Conservation (phyloP, 2,888 invertebrate species). For the Coenonympha arcania region DNA sequence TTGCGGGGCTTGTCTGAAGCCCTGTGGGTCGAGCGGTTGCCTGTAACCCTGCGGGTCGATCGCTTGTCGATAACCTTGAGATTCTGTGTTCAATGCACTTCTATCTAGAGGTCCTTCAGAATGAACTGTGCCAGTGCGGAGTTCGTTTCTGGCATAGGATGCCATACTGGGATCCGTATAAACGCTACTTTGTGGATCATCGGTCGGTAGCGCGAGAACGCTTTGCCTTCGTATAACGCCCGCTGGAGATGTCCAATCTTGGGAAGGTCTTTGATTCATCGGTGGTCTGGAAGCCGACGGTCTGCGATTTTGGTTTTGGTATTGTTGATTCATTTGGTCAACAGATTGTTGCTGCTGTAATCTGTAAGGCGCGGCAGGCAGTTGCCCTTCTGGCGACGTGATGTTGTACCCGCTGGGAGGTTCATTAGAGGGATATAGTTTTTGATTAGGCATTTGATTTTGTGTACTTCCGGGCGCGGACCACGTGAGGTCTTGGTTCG, state of each 20-base stretch:
- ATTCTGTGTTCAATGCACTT: slow-evolving; percentile 41
- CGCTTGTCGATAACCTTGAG: slow-evolving; percentile 34
- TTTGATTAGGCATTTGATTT: slow-evolving; percentile 49
- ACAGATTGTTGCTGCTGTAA: slow-evolving; percentile 50
- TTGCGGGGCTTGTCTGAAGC: slow-evolving; percentile 59
- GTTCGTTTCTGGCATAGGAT: slow-evolving; percentile 51
- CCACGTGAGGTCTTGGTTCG: slow-evolving; percentile 60
- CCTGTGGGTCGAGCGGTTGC: slow-evolving; percentile 59
- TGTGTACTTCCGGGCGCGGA: slow-evolving; percentile 35
- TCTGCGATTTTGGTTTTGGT: slow-evolving; percentile 52
- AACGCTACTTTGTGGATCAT: slow-evolving; percentile 46
- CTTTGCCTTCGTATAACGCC: slow-evolving; percentile 54
- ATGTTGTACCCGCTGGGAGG: slow-evolving; percentile 44
- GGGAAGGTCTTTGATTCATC: slow-evolving; percentile 49
- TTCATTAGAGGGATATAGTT: slow-evolving; percentile 49
- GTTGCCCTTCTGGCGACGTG: slow-evolving; percentile 38
- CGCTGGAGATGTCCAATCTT: slow-evolving; percentile 55
- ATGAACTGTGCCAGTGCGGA: slow-evolving; percentile 58
- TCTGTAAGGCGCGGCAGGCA: slow-evolving; percentile 40
- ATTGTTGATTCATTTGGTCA: slow-evolving; percentile 58
- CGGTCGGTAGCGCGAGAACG: slow-evolving; percentile 55
- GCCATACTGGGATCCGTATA: slow-evolving; percentile 46
- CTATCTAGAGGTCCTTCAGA: slow-evolving; percentile 52
- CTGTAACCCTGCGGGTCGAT: slow-evolving; percentile 50
- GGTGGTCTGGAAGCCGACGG: slow-evolving; percentile 51